Evolutionary conservation across 2,888 invertebrate genomes (phyloP), one percentile per base, ranked within the genome.

Genomic region (Formica aserva): DNA sequence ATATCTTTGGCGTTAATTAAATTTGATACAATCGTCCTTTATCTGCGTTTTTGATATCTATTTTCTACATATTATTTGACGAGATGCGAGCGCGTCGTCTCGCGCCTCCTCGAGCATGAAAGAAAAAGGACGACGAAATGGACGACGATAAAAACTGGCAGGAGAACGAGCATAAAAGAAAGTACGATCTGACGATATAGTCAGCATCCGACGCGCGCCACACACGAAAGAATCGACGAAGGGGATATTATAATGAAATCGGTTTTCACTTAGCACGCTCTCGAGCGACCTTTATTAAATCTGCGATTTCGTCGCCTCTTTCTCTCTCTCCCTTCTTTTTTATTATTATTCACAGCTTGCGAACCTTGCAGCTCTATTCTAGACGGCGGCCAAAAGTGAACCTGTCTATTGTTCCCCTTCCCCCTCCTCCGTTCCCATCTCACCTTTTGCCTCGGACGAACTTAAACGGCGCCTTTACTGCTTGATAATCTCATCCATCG

Each of bases 181-280:
- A 66, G 22, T 6, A 18, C 38, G 86, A 89, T 88, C 87, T 88
- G 84, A 84, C 85, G 86, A 81, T 75, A 81, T 75, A 87, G 87
- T 90, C 90, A 88, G 90, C 87, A 86, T 82, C 84, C 83, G 81
- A 29, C 22, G 60, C 41, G 71, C 45, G 72, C 45, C 60, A 71
- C 71, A 71, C 82, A 84, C 66, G 87, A 88, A 88, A 85, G 85
- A 83, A 91, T 88, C 85, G 87, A 77, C 82, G 75, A 66, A 76
- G 88, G 87, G 85, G 69, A 84, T 88, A 90, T 91, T 91, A 92
- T 92, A 93, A 94, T 93, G 92, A 92, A 93, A 94, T 94, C 91
- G 93, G 91, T 92, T 93, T 93, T 93, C 94, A 92, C 92, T 94
- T 93, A 93, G 92, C 91, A 89, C 86, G 86, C 87, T 92, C 90